Evolutionary conservation across 2,888 invertebrate genomes (phyloP), one percentile per base, ranked within the genome.

Genomic region (Melanostoma mellinum): DNA sequence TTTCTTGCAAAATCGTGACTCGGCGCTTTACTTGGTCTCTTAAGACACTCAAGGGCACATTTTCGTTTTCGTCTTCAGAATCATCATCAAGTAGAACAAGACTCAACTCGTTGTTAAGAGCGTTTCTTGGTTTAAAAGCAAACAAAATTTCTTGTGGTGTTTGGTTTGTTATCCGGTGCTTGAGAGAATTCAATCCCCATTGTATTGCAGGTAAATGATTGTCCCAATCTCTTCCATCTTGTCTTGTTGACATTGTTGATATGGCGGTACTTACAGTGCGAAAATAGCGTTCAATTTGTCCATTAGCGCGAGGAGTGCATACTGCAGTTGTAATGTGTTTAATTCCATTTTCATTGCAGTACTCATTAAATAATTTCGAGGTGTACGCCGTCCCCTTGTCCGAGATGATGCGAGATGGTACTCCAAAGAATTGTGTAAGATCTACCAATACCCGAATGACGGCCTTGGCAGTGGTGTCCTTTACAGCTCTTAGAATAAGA

Each of bases 381-480:
- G 86, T 86, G 55, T 86, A 87, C 6, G 82, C 82, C 0, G 75
- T 76, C 4, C 86, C 87, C 36, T 82, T 46, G 48, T 86, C 86
- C 6, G 82, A 65, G 33, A 86, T 52, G 4, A 86, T 67, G 55
- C 68, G 48, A 10, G 50, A 46, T 10, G 86, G 80, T 8, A 67
- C 52, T 6, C 86, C 85, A 50, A 80, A 81, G 48, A 69, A 72
- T 33, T 63, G 67, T 33, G 76, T 74, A 6, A 86, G 10, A 35
- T 81, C 50, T 33, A 3, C 46, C 30, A 61, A 33, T 44, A 20
- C 32, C 8, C 38, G 30, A 9, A 76, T 10, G 6, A 76, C 84
- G 20, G 20, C 20, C 1, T 20, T 20, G 20, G 20, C 20, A 20
- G 20, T 20, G 20, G 20, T 20, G 20, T 20, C 20, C 20, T 20